Conservation (phyloP, 1,140 invertebrate species). For the Neotoxoptera formosana region DNA sequence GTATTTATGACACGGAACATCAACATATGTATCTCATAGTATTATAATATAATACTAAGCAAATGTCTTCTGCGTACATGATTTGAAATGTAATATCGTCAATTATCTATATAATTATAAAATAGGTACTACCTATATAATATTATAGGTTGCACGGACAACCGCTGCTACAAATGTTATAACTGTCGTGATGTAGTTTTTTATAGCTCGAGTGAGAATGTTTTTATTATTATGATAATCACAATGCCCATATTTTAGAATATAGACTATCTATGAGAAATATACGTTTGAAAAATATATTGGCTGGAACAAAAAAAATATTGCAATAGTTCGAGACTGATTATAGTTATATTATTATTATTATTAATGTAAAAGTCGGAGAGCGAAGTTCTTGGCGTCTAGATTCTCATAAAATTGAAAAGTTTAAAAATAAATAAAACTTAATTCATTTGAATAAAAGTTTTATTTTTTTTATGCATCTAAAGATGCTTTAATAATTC, state of each 20-base stretch:
- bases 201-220: neutral
- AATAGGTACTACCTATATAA: neutral
- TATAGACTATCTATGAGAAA: neutral
- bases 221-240: neutral
- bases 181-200: neutral
- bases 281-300: neutral
- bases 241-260: neutral
- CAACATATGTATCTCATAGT: neutral
- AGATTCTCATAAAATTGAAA: slow-evolving; percentile 5
- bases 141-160: too few relatives aligned
- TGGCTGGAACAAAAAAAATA: neutral
- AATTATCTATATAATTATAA: too few relatives aligned
- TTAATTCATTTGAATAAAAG: slow-evolving; percentile 11
- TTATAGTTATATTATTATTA: neutral
- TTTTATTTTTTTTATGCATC: slow-evolving; percentile 1
- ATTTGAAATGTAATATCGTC: neutral
- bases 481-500: neutral
- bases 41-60: too few relatives aligned
- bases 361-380: neutral
- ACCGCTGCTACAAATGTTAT: neutral
- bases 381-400: neutral
- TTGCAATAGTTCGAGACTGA: neutral
- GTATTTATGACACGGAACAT: neutral
- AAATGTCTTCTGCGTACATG: too few relatives aligned
- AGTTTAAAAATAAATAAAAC: slow-evolving; percentile 20